Evolutionary conservation across 92 coral and sea anemone genomes (phyloP).

Genomic region (Anthopleura xanthogrammica): DNA sequence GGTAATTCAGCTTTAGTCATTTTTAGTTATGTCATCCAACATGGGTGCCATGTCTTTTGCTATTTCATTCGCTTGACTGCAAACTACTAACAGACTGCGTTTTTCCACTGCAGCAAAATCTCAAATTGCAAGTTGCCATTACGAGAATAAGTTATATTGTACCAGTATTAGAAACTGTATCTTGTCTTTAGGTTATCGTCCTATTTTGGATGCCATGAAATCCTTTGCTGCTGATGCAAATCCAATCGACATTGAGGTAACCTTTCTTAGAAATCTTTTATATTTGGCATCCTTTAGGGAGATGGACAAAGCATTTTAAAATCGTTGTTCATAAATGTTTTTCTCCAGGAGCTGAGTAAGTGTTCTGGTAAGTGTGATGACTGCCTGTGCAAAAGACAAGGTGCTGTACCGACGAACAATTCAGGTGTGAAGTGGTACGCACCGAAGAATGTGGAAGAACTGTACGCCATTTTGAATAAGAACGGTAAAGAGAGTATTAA

Average conservation of each 20-base stretch:
- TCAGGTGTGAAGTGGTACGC: conserved; percentile 50
- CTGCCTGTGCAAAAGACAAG: conserved; percentile 38
- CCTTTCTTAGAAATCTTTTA: neutral
- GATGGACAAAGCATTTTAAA: neutral
- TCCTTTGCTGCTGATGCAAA: conserved; percentile 69
- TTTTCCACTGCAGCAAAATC: no score
- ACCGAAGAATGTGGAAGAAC: conserved; percentile 37
- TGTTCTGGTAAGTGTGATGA: conserved; percentile 46
- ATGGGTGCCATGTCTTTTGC: no score
- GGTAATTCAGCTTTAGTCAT: no score
- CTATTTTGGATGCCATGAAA: conserved; percentile 80
- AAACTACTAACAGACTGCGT: no score
- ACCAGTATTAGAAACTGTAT: neutral
- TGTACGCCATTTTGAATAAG: conserved; percentile 48
- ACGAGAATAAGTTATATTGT: no score
- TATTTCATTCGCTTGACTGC: no score
- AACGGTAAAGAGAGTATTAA: conserved; percentile 45
- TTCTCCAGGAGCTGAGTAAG: conserved; percentile 13
- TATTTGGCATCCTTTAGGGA: neutral
- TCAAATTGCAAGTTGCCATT: no score
- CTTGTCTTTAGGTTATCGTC: conserved; percentile 56
- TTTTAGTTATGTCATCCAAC: no score
- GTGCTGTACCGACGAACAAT: conserved; percentile 22
- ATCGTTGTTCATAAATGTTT: neutral
- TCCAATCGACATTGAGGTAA: conserved; percentile 77